Conservation (phyloP, 2,888 invertebrate species). For the Priocnemis perturbator region DNA sequence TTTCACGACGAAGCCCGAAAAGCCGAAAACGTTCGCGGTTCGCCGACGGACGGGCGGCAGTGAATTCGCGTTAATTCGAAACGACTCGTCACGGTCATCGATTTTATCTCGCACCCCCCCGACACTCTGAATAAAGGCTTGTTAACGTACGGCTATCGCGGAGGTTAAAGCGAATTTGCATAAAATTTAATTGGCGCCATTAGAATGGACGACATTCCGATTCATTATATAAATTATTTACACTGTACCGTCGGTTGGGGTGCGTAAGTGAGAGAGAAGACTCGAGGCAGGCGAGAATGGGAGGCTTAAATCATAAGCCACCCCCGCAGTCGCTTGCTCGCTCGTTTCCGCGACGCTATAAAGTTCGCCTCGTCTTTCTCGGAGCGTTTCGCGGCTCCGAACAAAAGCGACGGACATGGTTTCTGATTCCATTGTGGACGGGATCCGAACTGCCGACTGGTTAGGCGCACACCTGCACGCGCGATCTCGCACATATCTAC, state of each 20-base stretch:
- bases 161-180: not conserved
- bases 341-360: not conserved
- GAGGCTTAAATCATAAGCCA: not conserved
- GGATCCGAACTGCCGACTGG: not conserved
- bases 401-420: slow-evolving; percentile 5
- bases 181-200: not conserved
- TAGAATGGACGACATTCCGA: not conserved
- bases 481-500: too few species aligned
- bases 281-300: not conserved
- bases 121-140: too few species aligned
- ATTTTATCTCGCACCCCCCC: too few species aligned
- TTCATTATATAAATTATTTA: too few species aligned
- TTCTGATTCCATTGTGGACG: slow-evolving; percentile 7
- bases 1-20: too few species aligned
- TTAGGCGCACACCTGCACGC: not conserved
- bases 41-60: too few species aligned
- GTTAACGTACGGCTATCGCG: too few species aligned
- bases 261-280: not conserved
- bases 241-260: not conserved
- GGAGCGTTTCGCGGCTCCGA: not conserved
- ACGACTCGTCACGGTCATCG: too few species aligned
- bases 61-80: too few species aligned
- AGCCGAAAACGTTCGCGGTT: too few species aligned
- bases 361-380: not conserved
- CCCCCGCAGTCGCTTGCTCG: not conserved